phyloP scores from a whole-genome alignment of 2,888 invertebrate genomes.

The Fragum sueziense region DNA sequence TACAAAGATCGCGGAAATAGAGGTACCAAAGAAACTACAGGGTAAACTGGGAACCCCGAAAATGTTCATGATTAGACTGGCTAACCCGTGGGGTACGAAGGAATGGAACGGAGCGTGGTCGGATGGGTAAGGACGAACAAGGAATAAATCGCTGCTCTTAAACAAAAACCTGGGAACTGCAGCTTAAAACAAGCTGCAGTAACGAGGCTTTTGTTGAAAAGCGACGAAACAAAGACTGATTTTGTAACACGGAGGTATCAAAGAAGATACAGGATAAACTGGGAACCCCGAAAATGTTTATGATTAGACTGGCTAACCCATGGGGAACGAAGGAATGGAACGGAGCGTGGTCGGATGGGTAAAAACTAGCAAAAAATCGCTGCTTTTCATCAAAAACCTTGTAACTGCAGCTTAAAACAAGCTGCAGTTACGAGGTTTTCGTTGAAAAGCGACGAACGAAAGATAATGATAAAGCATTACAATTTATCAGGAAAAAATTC shows the following conservation, averaged over 20 bases:
- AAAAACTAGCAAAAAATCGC: slow-evolving; percentile 57
- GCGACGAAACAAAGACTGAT: too few species aligned
- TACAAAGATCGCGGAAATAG: slow-evolving; percentile 83
- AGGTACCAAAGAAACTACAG: slow-evolving; percentile 70
- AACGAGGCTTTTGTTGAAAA: too few species aligned
- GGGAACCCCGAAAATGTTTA: slow-evolving; percentile 79
- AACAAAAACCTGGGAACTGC: too few species aligned
- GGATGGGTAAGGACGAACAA: slow-evolving; percentile 82
- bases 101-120: slow-evolving; percentile 85
- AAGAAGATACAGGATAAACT: slow-evolving; percentile 70
- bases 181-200: too few species aligned
- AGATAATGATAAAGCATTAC: too few species aligned
- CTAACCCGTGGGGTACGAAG: slow-evolving; percentile 85
- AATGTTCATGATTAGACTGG: slow-evolving; percentile 84
- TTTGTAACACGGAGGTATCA: slow-evolving; percentile 75
- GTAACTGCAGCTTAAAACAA: too few species aligned
- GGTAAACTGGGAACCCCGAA: slow-evolving; percentile 72
- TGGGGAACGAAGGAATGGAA: slow-evolving; percentile 85
- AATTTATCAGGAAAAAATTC: too few species aligned
- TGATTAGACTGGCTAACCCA: slow-evolving; percentile 85
- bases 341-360: slow-evolving; percentile 85
- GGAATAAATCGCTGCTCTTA: too few species aligned
- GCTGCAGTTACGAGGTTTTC: too few species aligned
- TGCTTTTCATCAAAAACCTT: too few species aligned
- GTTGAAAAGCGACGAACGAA: too few species aligned